phyloP scores from a whole-genome alignment of 2,113 vertebrate species.

The Aplodontia rufa region DNA sequence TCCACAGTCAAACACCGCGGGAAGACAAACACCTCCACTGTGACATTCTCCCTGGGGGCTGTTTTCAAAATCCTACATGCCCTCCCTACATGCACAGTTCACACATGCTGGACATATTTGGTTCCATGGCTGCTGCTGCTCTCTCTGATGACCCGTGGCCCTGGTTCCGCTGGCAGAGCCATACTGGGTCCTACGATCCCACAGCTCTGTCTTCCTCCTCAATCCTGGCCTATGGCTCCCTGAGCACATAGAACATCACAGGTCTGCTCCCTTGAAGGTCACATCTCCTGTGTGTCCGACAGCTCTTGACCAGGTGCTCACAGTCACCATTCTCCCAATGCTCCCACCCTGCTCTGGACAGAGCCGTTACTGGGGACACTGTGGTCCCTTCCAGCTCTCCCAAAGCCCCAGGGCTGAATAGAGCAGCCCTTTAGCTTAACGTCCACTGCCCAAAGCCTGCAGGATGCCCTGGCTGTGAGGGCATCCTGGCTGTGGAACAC shows the following conservation, averaged over 20 bases:
- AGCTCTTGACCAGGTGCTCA: neutral
- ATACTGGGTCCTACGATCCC: neutral
- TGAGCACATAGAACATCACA: too few species aligned
- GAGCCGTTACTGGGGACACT: neutral
- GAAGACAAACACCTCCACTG: neutral
- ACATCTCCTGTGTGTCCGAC: neutral
- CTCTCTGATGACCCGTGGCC: neutral
- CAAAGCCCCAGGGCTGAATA: neutral
- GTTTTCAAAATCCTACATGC: too few species aligned
- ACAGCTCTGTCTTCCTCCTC: too few species aligned
- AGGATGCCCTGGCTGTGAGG: neutral
- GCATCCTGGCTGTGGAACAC: neutral
- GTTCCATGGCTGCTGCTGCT: neutral
- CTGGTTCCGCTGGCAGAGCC: accelerated
- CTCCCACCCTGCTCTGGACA: neutral
- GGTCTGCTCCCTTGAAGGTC: neutral
- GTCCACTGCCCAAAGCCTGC: neutral
- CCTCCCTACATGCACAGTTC: too few species aligned
- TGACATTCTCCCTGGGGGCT: neutral
- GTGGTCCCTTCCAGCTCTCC: neutral
- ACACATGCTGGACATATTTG: too few species aligned
- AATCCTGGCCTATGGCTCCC: neutral
- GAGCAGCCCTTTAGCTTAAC: neutral
- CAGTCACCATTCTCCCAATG: neutral
- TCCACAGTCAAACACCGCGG: too few species aligned